These are phyloP conservation scores for Peromyscus californicus DNA, from an alignment of 2,113 vertebrate species.

Conservation along the genomic window DNA sequence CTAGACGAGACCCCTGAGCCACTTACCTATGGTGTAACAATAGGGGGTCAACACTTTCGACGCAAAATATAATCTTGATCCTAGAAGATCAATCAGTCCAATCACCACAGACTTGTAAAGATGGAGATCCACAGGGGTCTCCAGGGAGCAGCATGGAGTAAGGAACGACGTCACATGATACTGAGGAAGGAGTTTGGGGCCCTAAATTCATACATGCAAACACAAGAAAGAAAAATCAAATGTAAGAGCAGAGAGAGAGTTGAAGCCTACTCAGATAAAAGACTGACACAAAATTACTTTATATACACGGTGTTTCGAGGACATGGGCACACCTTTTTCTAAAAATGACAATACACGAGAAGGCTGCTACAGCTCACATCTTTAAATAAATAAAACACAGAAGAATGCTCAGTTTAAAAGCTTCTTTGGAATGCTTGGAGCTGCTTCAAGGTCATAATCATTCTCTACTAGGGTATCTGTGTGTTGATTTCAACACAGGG, in stretches of 20 bases:
- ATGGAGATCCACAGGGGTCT: constrained; percentile 88
- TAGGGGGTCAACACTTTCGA: constrained; percentile 92
- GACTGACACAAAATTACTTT: background rate
- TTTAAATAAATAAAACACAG: background rate
- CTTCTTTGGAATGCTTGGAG: background rate
- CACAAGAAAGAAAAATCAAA: background rate
- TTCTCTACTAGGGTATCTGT: background rate
- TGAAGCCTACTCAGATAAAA: background rate
- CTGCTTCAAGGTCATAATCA: background rate
- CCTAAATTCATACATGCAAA: constrained; percentile 82
- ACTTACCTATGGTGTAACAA: constrained; percentile 93
- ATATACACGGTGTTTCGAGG: background rate
- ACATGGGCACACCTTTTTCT: background rate
- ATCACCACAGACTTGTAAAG: constrained; percentile 90
- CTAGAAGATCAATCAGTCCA: constrained; percentile 92
- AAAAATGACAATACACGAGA: background rate
- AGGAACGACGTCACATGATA: constrained; percentile 91
- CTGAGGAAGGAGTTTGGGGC: constrained; percentile 89
- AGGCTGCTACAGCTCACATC: background rate
- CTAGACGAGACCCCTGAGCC: fast-evolving
- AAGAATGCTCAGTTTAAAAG: background rate
- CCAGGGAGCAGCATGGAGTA: constrained; percentile 84
- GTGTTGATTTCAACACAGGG: background rate
- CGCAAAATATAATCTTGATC: constrained; percentile 91
- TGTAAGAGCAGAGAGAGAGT: background rate